Base-by-base conservation (phyloP, 2,797 vertebrate species). In the Thalassophryne amazonica region DNA sequence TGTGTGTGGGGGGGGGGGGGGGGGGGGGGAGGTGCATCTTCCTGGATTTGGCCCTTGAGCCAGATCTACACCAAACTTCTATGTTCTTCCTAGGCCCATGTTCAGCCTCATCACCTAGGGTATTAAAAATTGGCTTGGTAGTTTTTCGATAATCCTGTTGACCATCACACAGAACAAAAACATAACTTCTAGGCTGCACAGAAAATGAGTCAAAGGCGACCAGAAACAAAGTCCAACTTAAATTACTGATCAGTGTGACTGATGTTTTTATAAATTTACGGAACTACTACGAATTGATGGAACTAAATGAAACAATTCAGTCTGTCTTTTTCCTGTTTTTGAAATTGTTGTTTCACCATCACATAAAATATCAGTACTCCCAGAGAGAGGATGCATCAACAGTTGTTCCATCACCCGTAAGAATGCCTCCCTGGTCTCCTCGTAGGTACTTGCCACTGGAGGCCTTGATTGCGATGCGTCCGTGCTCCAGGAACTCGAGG, bases 361-460 rank as follows among this genome's bases (percentile, higher is more conserved):
- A 22, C 21, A 22, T 7, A 4, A n/a, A n/a, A n/a, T n/a, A 35
- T 95, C 84, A 97, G 82, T 93, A 95, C 71, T 97, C 95, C 95
- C 95, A 98, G 46, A 96, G 92, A 9, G 92, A 92, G 5, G 88
- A 87, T 4, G 53, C 65, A 8, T 91, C 85, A 2, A 94, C 87
- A 0, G 55, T 68, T 22, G 89, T 84, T 0, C 90, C 92, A 6
- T 96, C 93, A 0, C 93, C 93, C 0, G 93, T 93, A 29, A 99
- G 88, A 11, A 93, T 94, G 36, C 96, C 96, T 0, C 94, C 93
- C 5, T 94, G 93, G 70, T 96, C 95, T 8, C 95, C 95, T 0
- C 93, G 90, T 31, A 99, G 90, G 79, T 98, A 99, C 78, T 92
- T 92, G 47, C 91, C 93, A 0, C 93, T 93, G 54, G 92, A 91